A percentile compares a stretch with the other conserved stretches of the same genome.
phyloP scores from a whole-genome alignment of 2,113 vertebrate species.

The Stictonetta naevosa region DNA sequence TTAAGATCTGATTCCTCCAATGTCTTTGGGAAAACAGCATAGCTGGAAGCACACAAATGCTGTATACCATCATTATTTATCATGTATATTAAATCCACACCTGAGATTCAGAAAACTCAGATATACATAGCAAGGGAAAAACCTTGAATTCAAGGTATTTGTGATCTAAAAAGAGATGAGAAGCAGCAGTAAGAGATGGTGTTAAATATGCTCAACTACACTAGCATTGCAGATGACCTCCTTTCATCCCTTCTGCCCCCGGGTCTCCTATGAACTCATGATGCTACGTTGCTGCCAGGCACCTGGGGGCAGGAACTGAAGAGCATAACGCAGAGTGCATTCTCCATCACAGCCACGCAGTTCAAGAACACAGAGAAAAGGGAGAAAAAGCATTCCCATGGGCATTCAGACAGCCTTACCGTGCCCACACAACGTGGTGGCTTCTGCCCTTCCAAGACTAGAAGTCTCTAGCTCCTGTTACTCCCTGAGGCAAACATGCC shows the following conservation, averaged over 20 bases:
- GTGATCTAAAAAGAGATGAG: neutral
- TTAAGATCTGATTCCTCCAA: neutral
- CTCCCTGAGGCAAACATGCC: neutral
- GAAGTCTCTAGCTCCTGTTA: neutral
- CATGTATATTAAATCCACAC: neutral
- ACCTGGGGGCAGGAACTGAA: neutral
- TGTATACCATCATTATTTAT: neutral
- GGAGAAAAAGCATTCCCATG: neutral
- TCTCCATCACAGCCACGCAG: neutral
- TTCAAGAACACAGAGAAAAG: neutral
- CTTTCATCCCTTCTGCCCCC: neutral
- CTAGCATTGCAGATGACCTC: neutral
- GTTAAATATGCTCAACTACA: neutral
- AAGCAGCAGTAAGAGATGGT: neutral
- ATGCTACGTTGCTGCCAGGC: neutral
- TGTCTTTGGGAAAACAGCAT: neutral
- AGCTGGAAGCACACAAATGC: neutral
- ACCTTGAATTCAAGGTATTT: neutral
- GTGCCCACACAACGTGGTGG: too few species aligned
- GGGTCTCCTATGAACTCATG: rapidly evolving
- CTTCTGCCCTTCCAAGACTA: neutral
- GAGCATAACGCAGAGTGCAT: rapidly evolving
- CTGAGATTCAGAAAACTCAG: neutral
- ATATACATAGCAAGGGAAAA: neutral
- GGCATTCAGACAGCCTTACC: neutral